Percentiles rank a stretch among this genome's conserved stretches.
These are phyloP conservation scores for Diabrotica virgifera DNA, from an alignment of 1,140 invertebrate species.

Conservation along the genomic window DNA sequence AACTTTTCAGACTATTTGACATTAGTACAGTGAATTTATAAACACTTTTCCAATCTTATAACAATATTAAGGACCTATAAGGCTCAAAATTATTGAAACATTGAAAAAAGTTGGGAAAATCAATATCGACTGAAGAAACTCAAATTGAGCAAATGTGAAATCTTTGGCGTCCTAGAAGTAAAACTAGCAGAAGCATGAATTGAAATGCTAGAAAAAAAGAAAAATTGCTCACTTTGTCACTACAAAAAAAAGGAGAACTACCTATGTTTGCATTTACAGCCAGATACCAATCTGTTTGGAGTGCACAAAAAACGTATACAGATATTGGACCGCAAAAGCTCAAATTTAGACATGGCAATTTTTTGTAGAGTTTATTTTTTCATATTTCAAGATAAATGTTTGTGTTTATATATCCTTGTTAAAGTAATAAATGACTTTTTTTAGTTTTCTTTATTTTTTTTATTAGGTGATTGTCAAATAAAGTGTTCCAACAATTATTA, in stretches of 20 bases:
- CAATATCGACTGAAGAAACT: conserved; percentile 8
- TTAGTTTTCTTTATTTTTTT: too few relatives aligned
- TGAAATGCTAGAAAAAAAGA: conserved; percentile 1
- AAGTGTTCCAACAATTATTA: too few relatives aligned
- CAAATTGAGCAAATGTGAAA: conserved; percentile 11
- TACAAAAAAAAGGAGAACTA: conserved; percentile 7
- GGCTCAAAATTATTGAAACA: conserved; percentile 6
- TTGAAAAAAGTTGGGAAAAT: not conserved
- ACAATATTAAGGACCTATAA: not conserved
- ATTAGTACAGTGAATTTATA: too few relatives aligned
- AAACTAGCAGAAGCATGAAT: not conserved
- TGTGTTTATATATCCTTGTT: too few relatives aligned
- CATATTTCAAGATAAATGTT: not conserved
- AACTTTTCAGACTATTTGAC: too few relatives aligned
- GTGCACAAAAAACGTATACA: not conserved
- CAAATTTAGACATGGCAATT: not conserved
- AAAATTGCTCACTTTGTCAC: conserved; percentile 11
- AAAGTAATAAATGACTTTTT: too few relatives aligned
- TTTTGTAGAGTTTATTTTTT: not conserved
- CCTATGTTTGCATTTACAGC: not conserved
- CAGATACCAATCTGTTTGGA: not conserved
- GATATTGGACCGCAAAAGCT: not conserved
- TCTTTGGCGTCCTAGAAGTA: conserved; percentile 8
- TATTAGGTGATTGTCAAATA: too few relatives aligned
- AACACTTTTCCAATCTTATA: too few relatives aligned